Evolutionary conservation across 2,888 invertebrate genomes (phyloP).

Genomic region (Aromia moschata): DNA sequence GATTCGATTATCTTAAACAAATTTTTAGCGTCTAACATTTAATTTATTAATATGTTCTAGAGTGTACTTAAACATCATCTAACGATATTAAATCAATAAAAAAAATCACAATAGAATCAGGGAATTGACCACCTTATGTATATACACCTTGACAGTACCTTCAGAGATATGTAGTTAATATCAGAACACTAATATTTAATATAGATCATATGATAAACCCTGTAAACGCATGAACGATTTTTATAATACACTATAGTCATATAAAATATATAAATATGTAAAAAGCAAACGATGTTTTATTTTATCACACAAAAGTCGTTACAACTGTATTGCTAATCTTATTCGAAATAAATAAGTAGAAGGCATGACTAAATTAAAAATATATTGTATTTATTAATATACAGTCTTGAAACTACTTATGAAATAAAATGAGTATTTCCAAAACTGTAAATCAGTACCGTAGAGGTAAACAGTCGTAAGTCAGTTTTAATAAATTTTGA

Average conservation of each 20-base stretch:
- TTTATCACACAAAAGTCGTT: too few relatives aligned
- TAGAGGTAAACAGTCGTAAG: background rate
- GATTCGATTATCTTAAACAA: constrained; percentile 31
- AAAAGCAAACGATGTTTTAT: constrained; percentile 46
- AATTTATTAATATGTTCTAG: constrained; percentile 39
- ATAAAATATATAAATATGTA: constrained; percentile 59
- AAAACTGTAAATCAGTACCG: too few relatives aligned
- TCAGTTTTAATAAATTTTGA: background rate
- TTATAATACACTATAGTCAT: constrained; percentile 60
- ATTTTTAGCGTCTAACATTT: constrained; percentile 29
- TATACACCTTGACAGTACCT: constrained; percentile 36
- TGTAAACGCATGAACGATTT: constrained; percentile 57
- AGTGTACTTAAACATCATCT: constrained; percentile 34
- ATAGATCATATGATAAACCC: constrained; percentile 21
- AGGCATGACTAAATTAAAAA: too few relatives aligned
- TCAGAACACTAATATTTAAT: constrained; percentile 24
- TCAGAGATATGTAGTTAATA: constrained; percentile 29
- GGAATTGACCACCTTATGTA: constrained; percentile 42
- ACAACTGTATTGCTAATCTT: too few relatives aligned
- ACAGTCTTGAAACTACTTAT: too few relatives aligned
- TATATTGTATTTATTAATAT: too few relatives aligned
- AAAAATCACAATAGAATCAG: constrained; percentile 43
- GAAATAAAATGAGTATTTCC: too few relatives aligned
- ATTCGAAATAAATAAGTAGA: too few relatives aligned
- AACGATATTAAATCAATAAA: constrained; percentile 11